Conservation (phyloP, 2,888 invertebrate species). For the Holacanthella duospinosa region DNA sequence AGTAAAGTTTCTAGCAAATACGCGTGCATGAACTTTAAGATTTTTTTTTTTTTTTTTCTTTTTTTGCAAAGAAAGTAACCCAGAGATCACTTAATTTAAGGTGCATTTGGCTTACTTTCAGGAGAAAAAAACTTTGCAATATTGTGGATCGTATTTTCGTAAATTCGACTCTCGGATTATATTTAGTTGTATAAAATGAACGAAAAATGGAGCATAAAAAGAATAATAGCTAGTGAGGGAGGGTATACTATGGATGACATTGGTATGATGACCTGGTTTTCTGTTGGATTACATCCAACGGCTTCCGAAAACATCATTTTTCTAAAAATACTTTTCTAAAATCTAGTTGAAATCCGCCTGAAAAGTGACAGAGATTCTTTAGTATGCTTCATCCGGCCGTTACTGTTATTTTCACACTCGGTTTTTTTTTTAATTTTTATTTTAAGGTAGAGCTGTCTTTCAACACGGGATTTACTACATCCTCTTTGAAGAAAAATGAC, state of each 20-base stretch:
- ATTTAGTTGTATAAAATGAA: background rate
- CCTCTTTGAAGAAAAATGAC: conserved; percentile 24
- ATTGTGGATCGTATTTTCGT: background rate
- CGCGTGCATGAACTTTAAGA: too few relatives aligned
- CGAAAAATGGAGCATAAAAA: background rate
- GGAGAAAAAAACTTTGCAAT: background rate
- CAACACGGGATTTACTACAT: too few relatives aligned
- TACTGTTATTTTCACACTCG: too few relatives aligned
- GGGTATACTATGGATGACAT: background rate
- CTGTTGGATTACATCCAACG: background rate
- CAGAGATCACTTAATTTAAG: background rate
- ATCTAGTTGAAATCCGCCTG: too few relatives aligned
- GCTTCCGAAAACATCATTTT: background rate
- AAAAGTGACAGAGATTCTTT: too few relatives aligned
- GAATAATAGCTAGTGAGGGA: background rate
- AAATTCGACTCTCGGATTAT: background rate
- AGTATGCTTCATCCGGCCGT: too few relatives aligned
- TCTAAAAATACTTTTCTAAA: background rate
- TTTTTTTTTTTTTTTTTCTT: too few relatives aligned
- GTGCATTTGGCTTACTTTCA: background rate
- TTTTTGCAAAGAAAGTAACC: background rate
- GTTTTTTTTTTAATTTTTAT: too few relatives aligned
- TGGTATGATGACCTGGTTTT: background rate
- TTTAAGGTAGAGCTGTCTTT: too few relatives aligned
- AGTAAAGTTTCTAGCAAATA: too few relatives aligned